Base-by-base conservation (phyloP, 2,797 vertebrate species). In the Poecilia gillii region DNA sequence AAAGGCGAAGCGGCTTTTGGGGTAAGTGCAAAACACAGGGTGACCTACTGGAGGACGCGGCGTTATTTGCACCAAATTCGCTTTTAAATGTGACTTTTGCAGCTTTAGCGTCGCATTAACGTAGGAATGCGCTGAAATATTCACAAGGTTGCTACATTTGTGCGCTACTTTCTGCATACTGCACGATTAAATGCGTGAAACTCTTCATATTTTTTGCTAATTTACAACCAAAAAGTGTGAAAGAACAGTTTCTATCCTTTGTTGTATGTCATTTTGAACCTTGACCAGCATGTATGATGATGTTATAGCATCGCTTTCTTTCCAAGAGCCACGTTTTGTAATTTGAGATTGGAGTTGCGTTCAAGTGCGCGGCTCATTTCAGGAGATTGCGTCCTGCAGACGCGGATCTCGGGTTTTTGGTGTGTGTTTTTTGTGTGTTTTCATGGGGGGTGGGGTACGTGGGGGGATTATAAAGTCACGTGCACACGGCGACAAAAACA, bases 401-500 rank as follows among this genome's bases (percentile, higher is more conserved):
- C 74, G 82, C 83, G 83, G 74, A 31, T 64, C 81, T 88, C 83
- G 76, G 73, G 20, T 46, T 73, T 83, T 73, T 20, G 1, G 33
- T 73, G 47, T 70, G 72, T 39, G 33, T 55, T 41, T 20, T 66
- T 4, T 41, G 66, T 70, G 64, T 68, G 66, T 43, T 25, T 72
- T 62, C n/a, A 8, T 45, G 47, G 28, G 57, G 53, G 9, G 25
- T 55, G 53, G 25, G 1, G 25, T 11, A 7, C 20, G 49, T 3
- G 68, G 43, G 36, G 7, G 12, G 68, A 11, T 84, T 84, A 85
- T 68, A 72, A 71, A 83, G 88, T 87, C 90, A 93, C 90, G 89
- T 92, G 90, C 92, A 86, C 89, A 76, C 51, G 76, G 84, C 83
- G 83, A 85, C 85, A 83, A 83, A 91, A 90, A 91, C 85, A 77